A percentile compares a stretch with the other conserved stretches of the same genome.
Evolutionary conservation across 2,113 vertebrate genomes (phyloP).

Genomic region (Apeltes quadracus): DNA sequence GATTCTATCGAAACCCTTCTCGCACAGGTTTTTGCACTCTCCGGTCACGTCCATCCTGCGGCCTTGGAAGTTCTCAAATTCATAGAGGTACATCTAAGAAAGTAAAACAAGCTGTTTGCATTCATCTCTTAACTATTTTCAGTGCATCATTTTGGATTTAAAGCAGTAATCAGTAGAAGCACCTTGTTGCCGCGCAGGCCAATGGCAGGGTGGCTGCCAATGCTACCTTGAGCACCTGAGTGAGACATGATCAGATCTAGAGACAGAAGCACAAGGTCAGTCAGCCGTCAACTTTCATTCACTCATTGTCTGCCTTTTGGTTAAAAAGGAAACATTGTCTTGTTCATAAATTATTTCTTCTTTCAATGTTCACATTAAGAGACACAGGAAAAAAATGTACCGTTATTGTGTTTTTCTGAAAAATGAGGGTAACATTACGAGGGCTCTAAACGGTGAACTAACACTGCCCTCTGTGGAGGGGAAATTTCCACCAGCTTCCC

Average conservation of each 20-base stretch:
- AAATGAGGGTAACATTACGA: neutral
- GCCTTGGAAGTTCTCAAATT: conserved; percentile 86
- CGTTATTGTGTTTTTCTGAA: neutral
- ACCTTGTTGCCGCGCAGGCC: conserved; percentile 79
- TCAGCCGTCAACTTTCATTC: neutral
- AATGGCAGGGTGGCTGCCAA: conserved; percentile 80
- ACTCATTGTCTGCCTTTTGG: neutral
- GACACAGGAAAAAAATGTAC: neutral
- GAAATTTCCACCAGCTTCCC: neutral
- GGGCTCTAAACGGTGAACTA: neutral
- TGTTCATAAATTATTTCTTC: neutral
- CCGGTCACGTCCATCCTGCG: conserved; percentile 78
- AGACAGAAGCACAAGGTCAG: conserved; percentile 29
- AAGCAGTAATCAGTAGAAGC: conserved; percentile 3
- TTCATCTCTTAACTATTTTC: neutral
- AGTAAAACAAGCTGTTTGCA: neutral
- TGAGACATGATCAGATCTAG: conserved; percentile 82
- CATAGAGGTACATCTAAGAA: conserved; percentile 81
- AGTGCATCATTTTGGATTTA: neutral
- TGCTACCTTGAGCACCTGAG: conserved; percentile 83
- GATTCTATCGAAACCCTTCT: conserved; percentile 80
- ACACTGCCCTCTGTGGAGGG: neutral
- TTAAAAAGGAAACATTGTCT: neutral
- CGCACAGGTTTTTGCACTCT: conserved; percentile 80
- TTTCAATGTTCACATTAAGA: neutral